These are phyloP conservation scores for Nomada hirtipes DNA, from an alignment of 2,888 invertebrate genomes.

Conservation along the genomic window DNA sequence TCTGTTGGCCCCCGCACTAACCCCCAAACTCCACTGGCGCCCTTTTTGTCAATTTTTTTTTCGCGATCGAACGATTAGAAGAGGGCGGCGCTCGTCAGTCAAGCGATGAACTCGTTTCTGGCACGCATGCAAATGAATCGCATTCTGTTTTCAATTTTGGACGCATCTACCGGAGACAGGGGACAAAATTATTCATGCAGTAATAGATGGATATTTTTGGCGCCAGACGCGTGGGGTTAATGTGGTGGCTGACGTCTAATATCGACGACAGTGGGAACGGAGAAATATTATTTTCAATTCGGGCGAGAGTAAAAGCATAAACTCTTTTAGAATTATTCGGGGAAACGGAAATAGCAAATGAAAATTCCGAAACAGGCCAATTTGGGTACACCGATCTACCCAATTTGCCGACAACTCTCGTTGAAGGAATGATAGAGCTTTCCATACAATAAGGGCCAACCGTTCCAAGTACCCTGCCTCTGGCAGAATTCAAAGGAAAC, in stretches of 20 bases:
- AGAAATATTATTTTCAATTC: no score
- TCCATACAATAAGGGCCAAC: not conserved
- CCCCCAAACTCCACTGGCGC: conserved; percentile 20
- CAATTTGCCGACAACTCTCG: not conserved
- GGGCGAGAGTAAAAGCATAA: no score
- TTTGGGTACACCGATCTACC: not conserved
- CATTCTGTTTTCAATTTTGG: conserved; percentile 25
- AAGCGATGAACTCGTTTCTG: conserved; percentile 69
- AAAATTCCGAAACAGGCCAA: not conserved
- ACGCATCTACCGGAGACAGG: not conserved
- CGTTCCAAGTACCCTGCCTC: not conserved
- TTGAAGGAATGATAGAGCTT: not conserved
- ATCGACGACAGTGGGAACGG: no score
- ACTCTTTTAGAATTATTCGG: no score
- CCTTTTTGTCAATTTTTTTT: conserved; percentile 75
- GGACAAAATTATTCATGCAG: no score
- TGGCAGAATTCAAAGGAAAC: not conserved
- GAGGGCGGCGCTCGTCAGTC: conserved; percentile 78
- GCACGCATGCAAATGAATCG: conserved; percentile 67
- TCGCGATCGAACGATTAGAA: conserved; percentile 81
- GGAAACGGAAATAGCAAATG: no score
- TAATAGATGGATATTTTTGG: no score
- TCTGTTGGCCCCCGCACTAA: conserved; percentile 5
- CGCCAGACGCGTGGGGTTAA: no score
- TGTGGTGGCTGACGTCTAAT: no score